These are phyloP conservation scores for Epizoanthus scotinus DNA, from an alignment of 92 coral and sea anemone genomes.

Conservation along the genomic window DNA sequence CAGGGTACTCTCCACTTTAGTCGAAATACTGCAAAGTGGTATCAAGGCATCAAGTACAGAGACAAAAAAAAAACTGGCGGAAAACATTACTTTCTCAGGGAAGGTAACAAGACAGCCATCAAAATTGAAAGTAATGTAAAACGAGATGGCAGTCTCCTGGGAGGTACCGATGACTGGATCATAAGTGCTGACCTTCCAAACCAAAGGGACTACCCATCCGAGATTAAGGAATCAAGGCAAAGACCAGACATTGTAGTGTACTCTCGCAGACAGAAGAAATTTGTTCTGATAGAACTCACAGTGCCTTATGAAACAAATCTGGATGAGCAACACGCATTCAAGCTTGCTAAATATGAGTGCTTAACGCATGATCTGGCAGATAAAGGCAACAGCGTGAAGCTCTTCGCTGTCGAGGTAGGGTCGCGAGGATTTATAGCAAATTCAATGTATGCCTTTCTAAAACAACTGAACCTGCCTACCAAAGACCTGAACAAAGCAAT, in stretches of 20 bases:
- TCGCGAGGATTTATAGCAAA: conserved; percentile 4
- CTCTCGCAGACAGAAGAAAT: conserved; percentile 10
- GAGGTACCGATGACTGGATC: conserved; percentile 9
- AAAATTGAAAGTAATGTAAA: conserved; percentile 6
- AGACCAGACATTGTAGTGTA: conserved; percentile 12
- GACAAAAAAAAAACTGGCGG: conserved; percentile 1
- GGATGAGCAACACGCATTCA: conserved; percentile 6
- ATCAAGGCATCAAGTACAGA: conserved; percentile 2
- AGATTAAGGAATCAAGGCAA: conserved; percentile 1
- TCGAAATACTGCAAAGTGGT: conserved; percentile 7
- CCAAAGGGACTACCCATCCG: conserved; percentile 19
- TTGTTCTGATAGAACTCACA: conserved; percentile 6
- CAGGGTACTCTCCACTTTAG: conserved; percentile 11
- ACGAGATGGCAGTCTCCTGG: conserved; percentile 8
- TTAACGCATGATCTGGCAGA: background rate
- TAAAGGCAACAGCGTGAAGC: conserved; percentile 2
- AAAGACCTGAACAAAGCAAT: background rate
- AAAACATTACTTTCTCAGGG: conserved; percentile 15
- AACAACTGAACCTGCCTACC: background rate
- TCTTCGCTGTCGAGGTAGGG: conserved; percentile 15
- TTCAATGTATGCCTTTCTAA: conserved; percentile 3
- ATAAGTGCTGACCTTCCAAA: conserved; percentile 22
- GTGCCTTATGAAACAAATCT: conserved; percentile 12
- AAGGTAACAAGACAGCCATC: conserved; percentile 17
- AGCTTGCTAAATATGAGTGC: conserved; percentile 4